Conservation (phyloP, 2,888 invertebrate species). For the Drosophila siamana region DNA sequence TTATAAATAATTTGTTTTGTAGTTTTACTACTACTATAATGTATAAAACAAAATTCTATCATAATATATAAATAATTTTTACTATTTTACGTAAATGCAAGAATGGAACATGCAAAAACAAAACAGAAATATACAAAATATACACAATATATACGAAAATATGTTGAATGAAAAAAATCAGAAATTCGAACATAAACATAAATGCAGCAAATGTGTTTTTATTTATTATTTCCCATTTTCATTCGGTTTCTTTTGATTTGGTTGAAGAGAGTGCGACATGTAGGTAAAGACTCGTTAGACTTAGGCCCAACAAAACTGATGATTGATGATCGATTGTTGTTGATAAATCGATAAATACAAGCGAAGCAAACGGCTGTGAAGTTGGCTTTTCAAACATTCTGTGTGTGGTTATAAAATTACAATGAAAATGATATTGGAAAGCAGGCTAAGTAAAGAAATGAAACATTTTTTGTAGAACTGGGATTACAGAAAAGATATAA, state of each 20-base stretch:
- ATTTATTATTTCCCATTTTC: slow-evolving; percentile 40
- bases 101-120: slow-evolving; percentile 50
- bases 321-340: slow-evolving; percentile 26
- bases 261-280: slow-evolving; percentile 18
- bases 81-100: slow-evolving; percentile 59
- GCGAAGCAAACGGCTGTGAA: slow-evolving; percentile 77
- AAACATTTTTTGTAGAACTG: slow-evolving; percentile 23
- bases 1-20: slow-evolving; percentile 71
- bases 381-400: slow-evolving; percentile 63
- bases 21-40: slow-evolving; percentile 61
- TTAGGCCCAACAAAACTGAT: slow-evolving; percentile 41
- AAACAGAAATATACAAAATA: slow-evolving; percentile 57
- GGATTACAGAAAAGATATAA: neutral
- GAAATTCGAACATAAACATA: slow-evolving; percentile 56
- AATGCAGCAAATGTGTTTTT: slow-evolving; percentile 56
- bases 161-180: slow-evolving; percentile 66
- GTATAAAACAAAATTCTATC: slow-evolving; percentile 53
- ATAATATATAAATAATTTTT: slow-evolving; percentile 62
- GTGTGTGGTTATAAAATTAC: slow-evolving; percentile 16
- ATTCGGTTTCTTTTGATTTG: slow-evolving; percentile 17
- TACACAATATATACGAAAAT: slow-evolving; percentile 67
- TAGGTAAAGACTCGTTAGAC: slow-evolving; percentile 64
- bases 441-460: slow-evolving; percentile 28
- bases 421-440: slow-evolving; percentile 25
- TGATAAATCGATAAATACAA: slow-evolving; percentile 25